Base-by-base conservation (phyloP, 2,888 invertebrate species). In the Lacanobia oleracea region DNA sequence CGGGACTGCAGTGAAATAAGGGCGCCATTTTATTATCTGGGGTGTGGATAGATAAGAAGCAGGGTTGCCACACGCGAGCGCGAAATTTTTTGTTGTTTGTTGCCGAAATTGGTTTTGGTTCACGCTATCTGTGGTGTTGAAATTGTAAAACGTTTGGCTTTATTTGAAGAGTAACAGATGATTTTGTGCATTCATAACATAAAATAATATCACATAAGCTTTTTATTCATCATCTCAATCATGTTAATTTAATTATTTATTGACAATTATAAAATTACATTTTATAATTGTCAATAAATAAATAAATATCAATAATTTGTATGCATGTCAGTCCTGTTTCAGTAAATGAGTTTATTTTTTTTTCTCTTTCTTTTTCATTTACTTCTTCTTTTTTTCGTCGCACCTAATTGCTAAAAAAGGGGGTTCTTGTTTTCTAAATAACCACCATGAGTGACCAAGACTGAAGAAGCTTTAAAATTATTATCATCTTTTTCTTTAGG, bases 11-110 rank as follows among this genome's bases (percentile, higher is more conserved):
- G 79, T 83, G 73, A 82, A 85, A 85, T 81, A 84, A 85, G 90
- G 90, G 90, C 88, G 87, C 81, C 81, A 69, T 83, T 91, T 92
- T 92, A 91, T 90, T 90, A 88, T 89, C 89, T 77, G 84, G 93
- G 93, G 93, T 90, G 93, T 81, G 86, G 91, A 91, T 71, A 88
- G 91, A 93, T 89, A 88, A 80, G 70, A 56, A 66, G 50, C 89
- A 93, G 91, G 91, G 91, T 80, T 90, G 90, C 71, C 84, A 75
- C 75, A 61, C 70, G 66, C 33, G 51, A 51, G 57, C 60, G 53
- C 27, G 16, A 79, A 79, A 72, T 73, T 33, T 72, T 65, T 77
- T 69, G 2, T 54, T 54, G 27, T 3, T 54, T 27, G 16, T 64
- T 62, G 53, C 67, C 57, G 50, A 78, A 79, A 72, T 72, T 33